Conservation (phyloP, 92 coral and sea anemone genomes). For the Scolanthus callimorphus region DNA sequence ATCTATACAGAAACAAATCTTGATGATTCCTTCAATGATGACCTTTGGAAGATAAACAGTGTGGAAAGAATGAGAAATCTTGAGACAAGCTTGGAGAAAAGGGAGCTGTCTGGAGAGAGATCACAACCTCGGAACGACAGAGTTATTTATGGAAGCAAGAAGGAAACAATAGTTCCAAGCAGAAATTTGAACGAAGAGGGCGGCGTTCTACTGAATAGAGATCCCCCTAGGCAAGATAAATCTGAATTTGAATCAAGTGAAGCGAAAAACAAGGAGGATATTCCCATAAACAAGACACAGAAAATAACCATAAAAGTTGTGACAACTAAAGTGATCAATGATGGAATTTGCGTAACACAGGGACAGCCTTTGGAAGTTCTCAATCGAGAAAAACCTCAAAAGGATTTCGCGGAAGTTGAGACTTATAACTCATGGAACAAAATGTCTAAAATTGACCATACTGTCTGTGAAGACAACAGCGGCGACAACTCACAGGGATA, state of each 20-base stretch:
- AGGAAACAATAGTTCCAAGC: not conserved
- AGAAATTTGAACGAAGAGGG: not conserved
- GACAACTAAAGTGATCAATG: not conserved
- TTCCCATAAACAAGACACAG: not conserved
- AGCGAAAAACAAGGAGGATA: not conserved
- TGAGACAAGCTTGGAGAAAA: conserved; percentile 2
- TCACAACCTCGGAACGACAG: not conserved
- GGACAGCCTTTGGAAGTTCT: no score
- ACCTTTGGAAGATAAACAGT: not conserved
- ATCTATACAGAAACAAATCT: conserved; percentile 12
- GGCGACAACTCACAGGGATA: no score
- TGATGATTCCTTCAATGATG: not conserved
- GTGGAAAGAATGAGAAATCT: not conserved
- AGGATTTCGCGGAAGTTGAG: no score
- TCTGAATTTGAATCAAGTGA: no score
- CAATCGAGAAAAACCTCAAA: no score
- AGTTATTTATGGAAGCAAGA: not conserved
- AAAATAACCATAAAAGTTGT: not conserved
- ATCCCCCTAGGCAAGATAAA: no score
- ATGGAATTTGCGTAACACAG: no score
- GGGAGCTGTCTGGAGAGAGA: not conserved
- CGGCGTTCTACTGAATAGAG: not conserved
- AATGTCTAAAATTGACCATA: no score
- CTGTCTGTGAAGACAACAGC: no score
- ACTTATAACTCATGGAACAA: no score